Evolutionary conservation across 2,797 vertebrate species (phyloP), one percentile per base, ranked within the genome.

Genomic region (Acanthurus tractus): DNA sequence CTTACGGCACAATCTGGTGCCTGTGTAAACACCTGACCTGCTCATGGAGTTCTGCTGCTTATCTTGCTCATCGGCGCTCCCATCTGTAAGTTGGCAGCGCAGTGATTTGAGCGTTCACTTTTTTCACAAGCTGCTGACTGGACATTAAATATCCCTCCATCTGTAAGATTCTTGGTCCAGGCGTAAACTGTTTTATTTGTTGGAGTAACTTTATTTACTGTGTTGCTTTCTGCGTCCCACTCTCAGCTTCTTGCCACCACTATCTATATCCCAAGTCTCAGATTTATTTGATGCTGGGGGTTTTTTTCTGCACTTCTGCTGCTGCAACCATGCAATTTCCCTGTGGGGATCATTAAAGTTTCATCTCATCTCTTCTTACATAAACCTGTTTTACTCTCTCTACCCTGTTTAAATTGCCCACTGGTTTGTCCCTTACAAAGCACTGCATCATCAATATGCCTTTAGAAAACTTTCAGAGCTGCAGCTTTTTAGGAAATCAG

Each of bases 331-430:
- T 82, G 79, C 69, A 79, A 8, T 78, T 84, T 82, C 83, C 83
- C 73, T 73, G 79, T 11, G 15, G 74, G 63, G 50, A 80, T 86
- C 79, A 80, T 91, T 86, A 89, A 87, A 85, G 82, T 86, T 88
- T 81, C 63, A 89, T 89, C 78, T 84, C 76, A 74, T 86, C 58
- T 81, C 74, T 20, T 70, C 70, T 78, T 84, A 79, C 61, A 73
- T 89, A 83, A 88, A 75, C 76, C 78, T 59, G 63, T 79, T 86
- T 83, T 70, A 78, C 67, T 48, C 62, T 63, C 20, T 8, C 15
- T 38, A 17, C 29, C 46, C 18, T 62, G 56, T 68, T 40, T 45
- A 34, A 34, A 34, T 34, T 34, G 0, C 69, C 76, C 40, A 29
- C 65, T 29, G 52, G 36, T 34, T 44, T 52, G 74, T 86, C 72